A percentile compares a stretch with the other conserved stretches of the same genome.
Evolutionary conservation across 2,888 invertebrate species (phyloP).

Genomic region (Watsonalla cultraria): DNA sequence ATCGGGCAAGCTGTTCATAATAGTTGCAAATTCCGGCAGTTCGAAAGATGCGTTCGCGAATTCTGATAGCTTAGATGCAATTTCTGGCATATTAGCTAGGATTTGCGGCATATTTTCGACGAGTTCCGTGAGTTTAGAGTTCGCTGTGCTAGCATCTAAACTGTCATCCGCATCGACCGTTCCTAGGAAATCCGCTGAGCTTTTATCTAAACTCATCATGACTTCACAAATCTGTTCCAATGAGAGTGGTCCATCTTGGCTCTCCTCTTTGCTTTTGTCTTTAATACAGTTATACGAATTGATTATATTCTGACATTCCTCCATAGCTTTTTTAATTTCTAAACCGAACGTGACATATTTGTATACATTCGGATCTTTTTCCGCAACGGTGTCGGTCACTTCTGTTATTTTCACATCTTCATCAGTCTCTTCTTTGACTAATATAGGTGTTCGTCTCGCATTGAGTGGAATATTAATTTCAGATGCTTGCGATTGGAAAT

Average conservation of each 20-base stretch:
- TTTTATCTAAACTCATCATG: constrained; percentile 64
- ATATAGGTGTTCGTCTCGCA: constrained; percentile 38
- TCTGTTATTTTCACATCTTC: constrained; percentile 19
- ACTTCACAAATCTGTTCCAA: constrained; percentile 66
- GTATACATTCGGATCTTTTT: constrained; percentile 52
- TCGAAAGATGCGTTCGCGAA: constrained; percentile 61
- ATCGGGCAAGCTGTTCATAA: constrained; percentile 61
- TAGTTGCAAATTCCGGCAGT: constrained; percentile 63
- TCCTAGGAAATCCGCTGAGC: constrained; percentile 55
- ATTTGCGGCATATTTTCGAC: constrained; percentile 70
- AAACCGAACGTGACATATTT: constrained; percentile 65
- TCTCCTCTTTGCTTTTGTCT: constrained; percentile 35
- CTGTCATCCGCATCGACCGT: constrained; percentile 52
- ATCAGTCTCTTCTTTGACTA: constrained; percentile 35
- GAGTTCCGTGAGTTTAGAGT: constrained; percentile 55
- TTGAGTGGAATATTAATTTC: constrained; percentile 51
- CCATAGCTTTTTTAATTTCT: constrained; percentile 71
- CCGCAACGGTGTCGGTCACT: constrained; percentile 14
- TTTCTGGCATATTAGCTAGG: constrained; percentile 67
- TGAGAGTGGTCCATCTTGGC: constrained; percentile 40
- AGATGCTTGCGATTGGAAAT: constrained; percentile 37
- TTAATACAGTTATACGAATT: constrained; percentile 59
- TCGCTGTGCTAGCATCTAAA: constrained; percentile 42
- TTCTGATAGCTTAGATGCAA: constrained; percentile 57
- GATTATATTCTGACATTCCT: constrained; percentile 69